Base-by-base conservation (phyloP, 2,797 vertebrate genomes). In the Siniperca undulata region DNA sequence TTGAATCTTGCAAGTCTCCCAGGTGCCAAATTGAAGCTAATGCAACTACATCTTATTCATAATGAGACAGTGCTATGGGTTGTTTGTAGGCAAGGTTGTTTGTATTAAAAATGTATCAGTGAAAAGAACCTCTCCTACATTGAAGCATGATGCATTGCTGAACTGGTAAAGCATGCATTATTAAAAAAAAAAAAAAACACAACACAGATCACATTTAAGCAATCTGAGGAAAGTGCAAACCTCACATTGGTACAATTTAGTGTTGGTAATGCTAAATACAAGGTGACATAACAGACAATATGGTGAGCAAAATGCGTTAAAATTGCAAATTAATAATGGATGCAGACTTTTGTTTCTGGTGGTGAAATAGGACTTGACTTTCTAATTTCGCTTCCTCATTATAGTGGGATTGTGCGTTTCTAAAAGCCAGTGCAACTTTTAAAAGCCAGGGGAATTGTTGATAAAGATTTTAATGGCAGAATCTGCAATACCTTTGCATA, bases 391-490 rank as follows among this genome's bases (percentile, higher is more conserved):
- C 78, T 62, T 81, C 69, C 81, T 90, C 79, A 86, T 91, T 90
- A 90, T 70, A 48, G 76, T 56, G 53, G 70, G 83, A 88, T 81
- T 88, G 81, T 91, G 77, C 84, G 82, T 91, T 90, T 92, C 79
- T 92, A 91, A 92, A 92, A 92, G 88, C 81, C 71, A 64, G 75
- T 70, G 77, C 64, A 86, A 82, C 89, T 92, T 91, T 79, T 86
- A 89, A 92, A 92, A 94, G 87, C 85, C 84, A 58, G 44, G 87
- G 72, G 84, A 91, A 89, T 89, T 88, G 88, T 82, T 87, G 85
- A 77, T 88, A 84, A 62, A 77, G 79, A 90, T 81, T 93, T 91
- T 84, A 91, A 91, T 87, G 83, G 82, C 59, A 76, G 80, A 83
- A 84, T 85, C 81, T 84, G 81, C 86, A 89, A 81, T 86, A 84